A percentile compares a stretch with the other conserved stretches of the same genome.
phyloP scores from a whole-genome alignment of 2,113 vertebrate genomes.

The Sclerurus mexicanus region DNA sequence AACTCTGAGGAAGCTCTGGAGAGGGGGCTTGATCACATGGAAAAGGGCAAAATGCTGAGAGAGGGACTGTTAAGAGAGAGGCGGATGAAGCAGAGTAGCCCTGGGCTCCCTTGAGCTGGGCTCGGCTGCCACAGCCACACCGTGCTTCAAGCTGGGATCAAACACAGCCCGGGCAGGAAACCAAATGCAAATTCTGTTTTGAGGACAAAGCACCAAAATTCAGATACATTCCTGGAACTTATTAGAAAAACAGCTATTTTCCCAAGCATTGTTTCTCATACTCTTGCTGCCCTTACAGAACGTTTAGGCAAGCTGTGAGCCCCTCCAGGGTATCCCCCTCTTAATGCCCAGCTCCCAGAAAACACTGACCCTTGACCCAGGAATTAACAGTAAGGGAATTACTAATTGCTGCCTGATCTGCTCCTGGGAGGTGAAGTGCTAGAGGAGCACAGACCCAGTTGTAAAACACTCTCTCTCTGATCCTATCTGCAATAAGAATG shows the following conservation, averaged over 20 bases:
- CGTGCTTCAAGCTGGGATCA: neutral
- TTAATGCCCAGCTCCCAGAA: neutral
- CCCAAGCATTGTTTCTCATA: neutral
- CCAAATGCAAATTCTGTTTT: neutral
- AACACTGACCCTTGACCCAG: neutral
- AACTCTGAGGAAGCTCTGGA: neutral
- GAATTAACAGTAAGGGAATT: neutral
- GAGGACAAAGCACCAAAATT: neutral
- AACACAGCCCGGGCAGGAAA: neutral
- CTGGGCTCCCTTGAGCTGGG: neutral
- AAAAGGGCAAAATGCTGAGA: neutral
- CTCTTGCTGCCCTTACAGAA: accelerated
- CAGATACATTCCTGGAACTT: neutral
- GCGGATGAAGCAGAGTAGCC: neutral
- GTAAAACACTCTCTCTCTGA: neutral
- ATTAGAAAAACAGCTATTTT: neutral
- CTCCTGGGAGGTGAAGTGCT: neutral
- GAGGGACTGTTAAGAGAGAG: neutral
- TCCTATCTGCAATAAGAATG: neutral
- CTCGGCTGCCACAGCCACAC: accelerated
- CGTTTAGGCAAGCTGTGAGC: neutral
- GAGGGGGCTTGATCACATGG: neutral
- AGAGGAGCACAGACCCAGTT: neutral
- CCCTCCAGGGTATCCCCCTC: neutral
- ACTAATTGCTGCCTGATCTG: neutral